phyloP scores from a whole-genome alignment of 2,888 invertebrate genomes.

The Ramazzottius varieornatus region DNA sequence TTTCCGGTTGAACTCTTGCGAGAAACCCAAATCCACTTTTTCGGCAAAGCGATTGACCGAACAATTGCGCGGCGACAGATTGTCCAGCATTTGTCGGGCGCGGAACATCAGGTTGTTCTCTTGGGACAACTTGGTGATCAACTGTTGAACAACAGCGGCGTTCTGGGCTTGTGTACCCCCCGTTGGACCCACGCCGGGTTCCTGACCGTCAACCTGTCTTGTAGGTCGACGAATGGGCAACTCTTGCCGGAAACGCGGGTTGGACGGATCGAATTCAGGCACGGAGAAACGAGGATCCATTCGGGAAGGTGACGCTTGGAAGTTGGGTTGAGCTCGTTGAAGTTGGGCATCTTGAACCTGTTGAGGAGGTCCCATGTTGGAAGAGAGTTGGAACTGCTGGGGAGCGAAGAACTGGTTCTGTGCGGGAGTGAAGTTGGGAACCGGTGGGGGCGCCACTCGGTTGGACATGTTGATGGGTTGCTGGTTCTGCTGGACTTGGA shows the following conservation, averaged over 20 bases:
- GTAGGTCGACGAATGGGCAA: not conserved
- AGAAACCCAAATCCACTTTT: not conserved
- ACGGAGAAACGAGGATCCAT: not conserved
- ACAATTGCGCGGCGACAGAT: not conserved
- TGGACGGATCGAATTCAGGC: not conserved
- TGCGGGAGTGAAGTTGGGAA: not conserved
- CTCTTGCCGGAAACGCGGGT: not conserved
- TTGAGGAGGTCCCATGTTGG: not conserved
- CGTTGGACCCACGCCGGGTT: not conserved
- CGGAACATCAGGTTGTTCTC: constrained; percentile 3
- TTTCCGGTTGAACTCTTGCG: not conserved
- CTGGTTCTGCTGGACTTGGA: not conserved
- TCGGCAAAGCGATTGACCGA: not conserved
- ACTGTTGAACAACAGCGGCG: not conserved
- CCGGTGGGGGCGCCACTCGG: not conserved
- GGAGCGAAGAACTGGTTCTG: not conserved
- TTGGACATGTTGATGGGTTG: not conserved
- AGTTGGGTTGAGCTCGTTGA: not conserved
- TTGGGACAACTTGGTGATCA: not conserved
- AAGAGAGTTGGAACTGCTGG: not conserved
- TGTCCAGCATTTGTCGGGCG: constrained; percentile 1
- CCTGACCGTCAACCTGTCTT: not conserved
- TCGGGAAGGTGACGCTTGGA: not conserved
- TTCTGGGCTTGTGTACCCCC: not conserved
- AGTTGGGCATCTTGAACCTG: not conserved